A percentile compares a stretch with the other conserved stretches of the same genome.
Evolutionary conservation across 2,797 vertebrate genomes (phyloP).

Genomic region (Falco naumanni): DNA sequence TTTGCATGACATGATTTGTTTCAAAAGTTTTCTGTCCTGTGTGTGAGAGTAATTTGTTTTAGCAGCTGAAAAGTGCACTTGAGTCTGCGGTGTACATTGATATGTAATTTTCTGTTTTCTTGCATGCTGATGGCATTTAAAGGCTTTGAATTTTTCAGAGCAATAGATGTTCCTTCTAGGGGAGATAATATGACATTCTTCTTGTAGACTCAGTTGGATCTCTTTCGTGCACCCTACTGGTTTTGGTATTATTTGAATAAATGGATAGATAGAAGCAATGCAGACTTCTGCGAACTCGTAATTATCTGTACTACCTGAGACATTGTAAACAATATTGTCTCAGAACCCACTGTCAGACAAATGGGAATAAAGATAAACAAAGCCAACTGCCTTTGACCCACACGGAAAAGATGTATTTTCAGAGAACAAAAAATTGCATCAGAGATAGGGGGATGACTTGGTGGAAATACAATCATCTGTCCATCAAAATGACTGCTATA

Average conservation of each 20-base stretch:
- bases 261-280: not conserved
- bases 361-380: not conserved
- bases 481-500: not conserved
- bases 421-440: not conserved
- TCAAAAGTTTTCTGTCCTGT: not conserved
- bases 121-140: constrained; percentile 37
- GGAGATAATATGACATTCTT: not conserved
- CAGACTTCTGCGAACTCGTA: not conserved
- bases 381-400: not conserved
- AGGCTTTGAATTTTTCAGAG: constrained; percentile 34
- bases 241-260: constrained; percentile 16
- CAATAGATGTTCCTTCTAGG: constrained; percentile 11
- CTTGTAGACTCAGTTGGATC: not conserved
- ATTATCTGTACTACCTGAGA: not conserved
- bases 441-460: not conserved
- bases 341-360: not conserved
- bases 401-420: not conserved
- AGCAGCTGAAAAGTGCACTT: constrained; percentile 34
- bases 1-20: constrained; percentile 1
- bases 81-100: not conserved
- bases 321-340: not conserved
- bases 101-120: constrained; percentile 40
- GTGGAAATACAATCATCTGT: not conserved
- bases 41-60: constrained; percentile 30
- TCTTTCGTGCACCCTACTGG: not conserved